Base-by-base conservation (phyloP, 2,888 invertebrate genomes). In the Nomada goodeniana region DNA sequence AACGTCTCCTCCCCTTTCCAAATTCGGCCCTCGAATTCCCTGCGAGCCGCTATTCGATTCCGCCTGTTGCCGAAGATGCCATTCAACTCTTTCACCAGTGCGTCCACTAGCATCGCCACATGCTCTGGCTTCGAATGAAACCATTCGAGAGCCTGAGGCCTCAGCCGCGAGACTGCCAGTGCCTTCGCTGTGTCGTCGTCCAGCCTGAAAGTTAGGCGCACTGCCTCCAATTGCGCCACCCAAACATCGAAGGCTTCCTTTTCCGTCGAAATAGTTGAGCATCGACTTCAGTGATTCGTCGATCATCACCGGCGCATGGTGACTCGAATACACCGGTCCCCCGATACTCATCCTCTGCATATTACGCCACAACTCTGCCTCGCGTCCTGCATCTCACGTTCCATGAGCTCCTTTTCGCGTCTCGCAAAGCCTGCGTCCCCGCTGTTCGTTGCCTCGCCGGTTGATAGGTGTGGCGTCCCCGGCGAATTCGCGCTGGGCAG, bases 1-100 rank as follows among this genome's bases (percentile, higher is more conserved):
- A 84, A 86, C 0, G 82, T 80, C 10, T 84, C 80, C 10, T 68
- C 55, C 11, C 15, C 71, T 29, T 42, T 76, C 82, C 82, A 84
- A 0, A 44, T 55, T 13, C 80, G 44, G 0, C 50, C 11, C 20
- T 84, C 83, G 20, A 86, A 86, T 20, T 75, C 68, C 9, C 68
- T 55, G 1, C 82, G 65, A 0, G 61, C 55, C 15, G 52, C 69
- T 10, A 83, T 59, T 20, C 61, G 64, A 13, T 53, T 67, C 2
- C 23, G 65, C 18, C 70, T 50, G 53, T 70, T 44, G 50, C 72
- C 72, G 53, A 83, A 86, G 20, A 80, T 78, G 1, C 52, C 26
- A n/a, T 57, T 67, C 23, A 86, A 4, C 23, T 80, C 76, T 1
- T 10, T 18, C 20, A 82, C 15, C 4, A 84, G 47, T 1, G 63